Conservation (phyloP, 2,888 invertebrate species). For the Pristionchus mayeri region DNA sequence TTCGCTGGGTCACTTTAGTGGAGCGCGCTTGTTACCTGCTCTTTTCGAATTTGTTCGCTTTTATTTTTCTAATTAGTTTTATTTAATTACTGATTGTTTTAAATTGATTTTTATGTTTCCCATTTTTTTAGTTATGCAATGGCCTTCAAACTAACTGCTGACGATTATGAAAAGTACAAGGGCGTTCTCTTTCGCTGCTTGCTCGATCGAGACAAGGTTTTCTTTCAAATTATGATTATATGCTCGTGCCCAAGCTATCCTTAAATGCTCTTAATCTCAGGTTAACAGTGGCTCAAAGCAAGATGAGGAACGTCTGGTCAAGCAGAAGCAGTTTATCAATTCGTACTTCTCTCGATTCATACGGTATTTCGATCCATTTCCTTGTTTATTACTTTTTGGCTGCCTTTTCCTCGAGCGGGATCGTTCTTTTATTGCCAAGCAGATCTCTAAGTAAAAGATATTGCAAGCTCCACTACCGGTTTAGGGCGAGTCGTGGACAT, state of each 20-base stretch:
- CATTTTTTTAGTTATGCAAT: not conserved
- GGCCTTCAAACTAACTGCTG: constrained; percentile 46
- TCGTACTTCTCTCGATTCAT: constrained; percentile 63
- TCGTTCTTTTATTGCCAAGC: too few relatives aligned
- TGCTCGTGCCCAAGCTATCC: not conserved
- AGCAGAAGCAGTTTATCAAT: constrained; percentile 60
- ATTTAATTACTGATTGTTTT: not conserved
- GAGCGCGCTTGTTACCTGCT: not conserved
- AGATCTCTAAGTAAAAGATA: not conserved
- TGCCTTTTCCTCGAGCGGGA: not conserved
- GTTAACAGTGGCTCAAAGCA: constrained; percentile 43
- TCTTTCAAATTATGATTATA: not conserved
- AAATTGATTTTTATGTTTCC: not conserved
- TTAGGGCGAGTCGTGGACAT: too few relatives aligned
- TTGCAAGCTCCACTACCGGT: too few relatives aligned
- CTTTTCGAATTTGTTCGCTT: constrained; percentile 26
- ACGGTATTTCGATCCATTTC: constrained; percentile 50
- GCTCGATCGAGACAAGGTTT: constrained; percentile 47
- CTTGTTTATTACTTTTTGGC: not conserved
- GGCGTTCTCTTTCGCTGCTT: constrained; percentile 50
- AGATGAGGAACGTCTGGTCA: constrained; percentile 49
- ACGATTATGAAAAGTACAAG: constrained; percentile 49
- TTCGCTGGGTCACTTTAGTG: not conserved
- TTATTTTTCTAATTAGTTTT: not conserved
- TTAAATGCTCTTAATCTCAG: not conserved